phyloP scores from a whole-genome alignment of 2,113 vertebrate genomes.

The Ophthalmolycus amberensis region DNA sequence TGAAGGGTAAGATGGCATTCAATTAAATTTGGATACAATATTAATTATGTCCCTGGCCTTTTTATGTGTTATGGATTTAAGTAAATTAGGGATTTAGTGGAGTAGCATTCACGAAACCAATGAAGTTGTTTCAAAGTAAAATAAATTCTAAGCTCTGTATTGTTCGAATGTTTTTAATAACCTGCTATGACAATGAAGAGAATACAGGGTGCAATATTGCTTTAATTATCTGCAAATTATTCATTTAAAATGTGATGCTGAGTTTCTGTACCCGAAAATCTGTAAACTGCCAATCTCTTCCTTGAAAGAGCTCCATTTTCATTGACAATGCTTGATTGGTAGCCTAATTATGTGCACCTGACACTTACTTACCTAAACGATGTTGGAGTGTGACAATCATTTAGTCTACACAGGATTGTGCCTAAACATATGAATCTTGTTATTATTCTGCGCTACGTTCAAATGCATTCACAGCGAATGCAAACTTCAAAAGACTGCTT shows the following conservation, averaged over 20 bases:
- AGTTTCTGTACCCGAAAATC: not conserved
- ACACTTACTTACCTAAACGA: not conserved
- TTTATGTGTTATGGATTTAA: conserved; percentile 21
- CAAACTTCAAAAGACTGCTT: conserved; percentile 32
- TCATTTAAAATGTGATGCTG: not conserved
- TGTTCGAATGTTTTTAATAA: conserved; percentile 7
- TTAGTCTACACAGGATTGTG: not conserved
- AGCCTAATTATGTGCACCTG: conserved; percentile 2
- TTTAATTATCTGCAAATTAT: not conserved
- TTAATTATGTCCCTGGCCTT: conserved; percentile 12
- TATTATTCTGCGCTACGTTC: conserved; percentile 5
- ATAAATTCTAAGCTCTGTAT: not conserved
- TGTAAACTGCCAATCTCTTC: not conserved
- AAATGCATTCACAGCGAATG: conserved; percentile 28
- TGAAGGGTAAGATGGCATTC: conserved; percentile 6
- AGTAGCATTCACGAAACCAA: not conserved
- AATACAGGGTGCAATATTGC: not conserved
- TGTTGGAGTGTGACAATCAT: not conserved
- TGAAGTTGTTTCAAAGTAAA: not conserved
- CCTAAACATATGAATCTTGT: not conserved
- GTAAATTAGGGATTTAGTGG: conserved; percentile 6
- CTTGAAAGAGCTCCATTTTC: not conserved
- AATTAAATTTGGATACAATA: conserved; percentile 15
- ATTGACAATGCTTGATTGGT: not conserved
- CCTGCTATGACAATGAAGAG: not conserved